phyloP scores from a whole-genome alignment of 2,888 invertebrate genomes.

The Didymodactylos carnosus region DNA sequence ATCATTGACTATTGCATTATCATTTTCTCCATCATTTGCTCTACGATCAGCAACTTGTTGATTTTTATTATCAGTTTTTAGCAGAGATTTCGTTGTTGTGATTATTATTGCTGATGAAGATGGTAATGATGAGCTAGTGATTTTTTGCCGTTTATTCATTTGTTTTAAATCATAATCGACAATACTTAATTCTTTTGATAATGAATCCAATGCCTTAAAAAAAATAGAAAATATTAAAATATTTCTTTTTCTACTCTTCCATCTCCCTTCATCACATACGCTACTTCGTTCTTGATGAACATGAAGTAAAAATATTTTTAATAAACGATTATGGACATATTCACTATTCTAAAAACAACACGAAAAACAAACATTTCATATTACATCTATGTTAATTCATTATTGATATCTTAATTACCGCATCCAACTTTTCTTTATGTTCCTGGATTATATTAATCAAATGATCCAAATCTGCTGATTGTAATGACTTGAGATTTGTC shows the following conservation, averaged over 20 bases:
- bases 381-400: no score
- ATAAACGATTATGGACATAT: conserved; percentile 54
- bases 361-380: conserved; percentile 1
- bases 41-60: not conserved
- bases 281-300: conserved; percentile 44
- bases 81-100: not conserved
- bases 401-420: not conserved
- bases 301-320: conserved; percentile 61
- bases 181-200: conserved; percentile 51
- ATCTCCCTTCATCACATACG: conserved; percentile 20
- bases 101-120: not conserved
- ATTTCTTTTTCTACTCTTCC: conserved; percentile 14
- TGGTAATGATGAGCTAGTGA: conserved; percentile 15
- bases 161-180: conserved; percentile 53
- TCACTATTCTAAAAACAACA: conserved; percentile 35
- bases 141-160: conserved; percentile 43
- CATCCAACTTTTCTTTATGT: not conserved
- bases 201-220: conserved; percentile 37
- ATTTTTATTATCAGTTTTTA: not conserved
- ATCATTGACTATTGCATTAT: not conserved
- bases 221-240: not conserved
- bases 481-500: not conserved
- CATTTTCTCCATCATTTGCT: not conserved
- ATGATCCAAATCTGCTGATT: not conserved
- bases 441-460: not conserved